Conservation (phyloP, 2,797 vertebrate species). For the Glossophaga mutica region DNA sequence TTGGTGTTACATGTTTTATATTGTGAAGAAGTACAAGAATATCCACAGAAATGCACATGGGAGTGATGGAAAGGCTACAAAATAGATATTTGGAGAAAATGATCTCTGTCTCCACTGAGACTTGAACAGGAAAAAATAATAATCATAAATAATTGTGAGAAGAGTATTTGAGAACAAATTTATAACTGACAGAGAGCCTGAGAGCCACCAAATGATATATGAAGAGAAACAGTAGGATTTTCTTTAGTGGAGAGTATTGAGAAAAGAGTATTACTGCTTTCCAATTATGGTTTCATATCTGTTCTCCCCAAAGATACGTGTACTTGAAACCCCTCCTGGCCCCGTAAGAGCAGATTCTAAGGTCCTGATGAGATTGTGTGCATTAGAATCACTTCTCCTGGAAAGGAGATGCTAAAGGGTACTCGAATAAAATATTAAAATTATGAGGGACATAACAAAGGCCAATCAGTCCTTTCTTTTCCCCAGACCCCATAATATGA, state of each 20-base stretch:
- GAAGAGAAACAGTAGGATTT: not conserved
- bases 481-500: constrained; percentile 55
- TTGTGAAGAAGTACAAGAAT: not conserved
- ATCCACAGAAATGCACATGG: not conserved
- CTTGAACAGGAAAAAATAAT: not conserved
- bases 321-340: not conserved
- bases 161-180: constrained; percentile 21
- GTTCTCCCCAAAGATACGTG: not conserved
- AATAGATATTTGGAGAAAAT: not conserved
- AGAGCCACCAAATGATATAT: not conserved
- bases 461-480: constrained; percentile 60
- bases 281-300: not conserved
- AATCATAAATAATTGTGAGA: not conserved
- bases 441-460: constrained; percentile 69
- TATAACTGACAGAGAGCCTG: not conserved
- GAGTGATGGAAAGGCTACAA: not conserved
- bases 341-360: not conserved
- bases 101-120: not conserved
- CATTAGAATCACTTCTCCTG: constrained; percentile 46
- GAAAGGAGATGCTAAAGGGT: constrained; percentile 60
- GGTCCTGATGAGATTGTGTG: constrained; percentile 47
- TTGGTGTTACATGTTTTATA: not conserved
- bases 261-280: not conserved
- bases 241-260: not conserved
- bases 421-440: constrained; percentile 66